A percentile compares a stretch with the other conserved stretches of the same genome.
phyloP scores from a whole-genome alignment of 2,888 invertebrate species.

The Lordiphosa andalusiaca region DNA sequence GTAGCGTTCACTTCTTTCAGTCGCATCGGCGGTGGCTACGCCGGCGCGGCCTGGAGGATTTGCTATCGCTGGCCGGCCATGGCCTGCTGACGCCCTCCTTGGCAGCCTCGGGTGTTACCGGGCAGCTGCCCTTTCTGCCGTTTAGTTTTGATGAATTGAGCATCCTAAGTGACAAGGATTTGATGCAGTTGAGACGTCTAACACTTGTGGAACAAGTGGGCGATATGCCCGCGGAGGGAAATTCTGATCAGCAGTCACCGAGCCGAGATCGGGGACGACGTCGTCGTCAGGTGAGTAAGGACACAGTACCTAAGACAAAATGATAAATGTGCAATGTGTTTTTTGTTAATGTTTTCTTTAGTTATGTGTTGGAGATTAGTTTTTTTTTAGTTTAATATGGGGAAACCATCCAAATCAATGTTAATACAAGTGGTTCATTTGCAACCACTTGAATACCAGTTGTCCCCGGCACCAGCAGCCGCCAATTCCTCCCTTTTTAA shows the following conservation, averaged over 20 bases:
- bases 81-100: slow-evolving; percentile 49
- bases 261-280: no score
- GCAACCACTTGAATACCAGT: no score
- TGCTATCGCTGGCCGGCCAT: slow-evolving; percentile 81
- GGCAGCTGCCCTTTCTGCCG: slow-evolving; percentile 34
- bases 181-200: slow-evolving; percentile 7
- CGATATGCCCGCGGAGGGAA: slow-evolving; percentile 30
- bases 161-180: slow-evolving; percentile 16
- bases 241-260: neutral
- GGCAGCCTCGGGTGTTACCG: slow-evolving; percentile 27
- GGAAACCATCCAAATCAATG: no score
- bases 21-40: slow-evolving; percentile 96
- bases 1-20: slow-evolving; percentile 90
- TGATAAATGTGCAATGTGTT: no score
- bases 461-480: no score
- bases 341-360: no score
- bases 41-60: slow-evolving; percentile 84
- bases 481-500: no score
- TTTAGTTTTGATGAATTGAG: slow-evolving; percentile 39
- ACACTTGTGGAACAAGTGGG: slow-evolving; percentile 27
- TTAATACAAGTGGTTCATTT: no score
- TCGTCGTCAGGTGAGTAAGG: no score
- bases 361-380: no score
- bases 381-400: no score
- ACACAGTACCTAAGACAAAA: no score